phyloP scores from a whole-genome alignment of 2,888 invertebrate genomes.

The Hirtodrosophila confusa region DNA sequence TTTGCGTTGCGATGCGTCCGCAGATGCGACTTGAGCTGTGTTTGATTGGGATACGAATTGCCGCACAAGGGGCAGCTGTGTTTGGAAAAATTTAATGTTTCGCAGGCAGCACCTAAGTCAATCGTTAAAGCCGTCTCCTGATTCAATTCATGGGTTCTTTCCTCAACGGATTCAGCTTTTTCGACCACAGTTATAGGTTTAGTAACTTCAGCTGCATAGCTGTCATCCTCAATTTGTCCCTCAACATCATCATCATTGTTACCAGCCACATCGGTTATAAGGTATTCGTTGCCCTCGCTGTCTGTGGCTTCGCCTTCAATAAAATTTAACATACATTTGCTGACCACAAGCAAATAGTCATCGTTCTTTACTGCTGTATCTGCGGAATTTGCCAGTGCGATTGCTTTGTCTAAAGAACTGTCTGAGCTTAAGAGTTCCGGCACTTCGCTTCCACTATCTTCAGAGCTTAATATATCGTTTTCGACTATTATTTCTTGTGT shows the following conservation, averaged over 20 bases:
- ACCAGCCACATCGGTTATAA: slow-evolving; percentile 13
- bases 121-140: slow-evolving; percentile 3
- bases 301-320: slow-evolving; percentile 15
- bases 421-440: not conserved
- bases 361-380: not conserved
- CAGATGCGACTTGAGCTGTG: slow-evolving; percentile 47
- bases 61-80: slow-evolving; percentile 42
- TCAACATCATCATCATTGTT: slow-evolving; percentile 5
- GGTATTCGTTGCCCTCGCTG: slow-evolving; percentile 26
- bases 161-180: not conserved
- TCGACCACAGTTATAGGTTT: not conserved
- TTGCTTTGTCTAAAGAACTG: not conserved
- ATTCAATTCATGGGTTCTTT: not conserved
- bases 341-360: slow-evolving; percentile 21
- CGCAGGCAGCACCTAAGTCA: slow-evolving; percentile 41
- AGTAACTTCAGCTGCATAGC: slow-evolving; percentile 2
- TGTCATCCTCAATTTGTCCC: not conserved
- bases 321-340: slow-evolving; percentile 13
- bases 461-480: not conserved
- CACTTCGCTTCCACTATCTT: not conserved
- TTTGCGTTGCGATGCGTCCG: slow-evolving; percentile 45
- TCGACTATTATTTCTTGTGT: not conserved
- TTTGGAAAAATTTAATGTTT: slow-evolving; percentile 25
- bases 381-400: not conserved
- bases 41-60: slow-evolving; percentile 39